Evolutionary conservation across 2,113 vertebrate genomes (phyloP), one percentile per base, ranked within the genome.

Genomic region (Nibea coibor): DNA sequence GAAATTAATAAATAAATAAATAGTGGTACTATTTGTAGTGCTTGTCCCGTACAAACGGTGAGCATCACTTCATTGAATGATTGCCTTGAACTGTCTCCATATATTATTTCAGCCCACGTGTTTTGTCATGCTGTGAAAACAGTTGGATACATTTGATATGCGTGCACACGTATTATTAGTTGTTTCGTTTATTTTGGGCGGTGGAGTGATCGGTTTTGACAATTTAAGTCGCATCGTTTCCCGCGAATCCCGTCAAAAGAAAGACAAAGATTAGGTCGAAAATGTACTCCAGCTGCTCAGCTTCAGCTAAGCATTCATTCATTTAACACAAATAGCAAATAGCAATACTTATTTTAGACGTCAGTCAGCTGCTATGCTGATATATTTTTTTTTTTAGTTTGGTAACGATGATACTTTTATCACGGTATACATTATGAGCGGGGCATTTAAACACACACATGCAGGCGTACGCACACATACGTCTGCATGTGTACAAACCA

Each of bases 401-500:
- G 45, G 22, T 15, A 19, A 47, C 47, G 17, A 51, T 9, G 1
- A 24, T 16, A 22, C 57, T 64, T 53, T 47, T 75, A 28, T 72
- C 43, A 10, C 78, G 35, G 56, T 58, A 45, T 51, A 35, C 22
- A 48, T 62, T 8, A 19, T 65, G 72, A 54, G 54, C 57, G 75
- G 35, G 14, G 26, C 61, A 42, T 80, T 61, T 61, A 66, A 28
- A 53, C 22, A 61, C 11, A 70, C 64, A 28, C 31, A n/a, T 35
- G 42, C 63, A 53, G 67, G 76, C 58, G 11, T 63, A 56, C 19
- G 72, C 78, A 76, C 5, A 79, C 66, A 71, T 73, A 72, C 81
- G 81, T 74, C 74, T 69, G 31, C 0, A 17, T 83, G 80, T 82
- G 75, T 78, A 84, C 78, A 84, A 62, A 79, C 65, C 58, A 71